These are phyloP conservation scores for Mayetiola destructor DNA, from an alignment of 2,888 invertebrate species.

Conservation along the genomic window DNA sequence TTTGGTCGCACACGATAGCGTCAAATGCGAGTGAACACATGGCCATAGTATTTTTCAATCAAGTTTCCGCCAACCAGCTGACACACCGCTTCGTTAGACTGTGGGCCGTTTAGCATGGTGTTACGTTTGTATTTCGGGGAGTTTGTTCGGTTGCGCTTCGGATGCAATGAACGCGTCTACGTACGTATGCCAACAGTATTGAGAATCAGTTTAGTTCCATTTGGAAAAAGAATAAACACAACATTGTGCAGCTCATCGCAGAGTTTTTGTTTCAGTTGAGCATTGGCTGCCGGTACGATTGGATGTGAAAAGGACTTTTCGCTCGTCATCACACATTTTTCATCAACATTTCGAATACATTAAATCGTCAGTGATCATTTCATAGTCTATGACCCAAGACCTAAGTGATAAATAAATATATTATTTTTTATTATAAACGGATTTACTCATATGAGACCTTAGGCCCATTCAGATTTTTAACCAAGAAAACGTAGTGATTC, in stretches of 20 bases:
- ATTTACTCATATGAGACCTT: too few species aligned
- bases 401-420: too few species aligned
- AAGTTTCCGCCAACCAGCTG: not conserved
- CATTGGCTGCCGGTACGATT: conserved; percentile 4
- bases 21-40: conserved; percentile 5
- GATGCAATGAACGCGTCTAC: not conserved
- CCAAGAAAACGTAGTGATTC: too few species aligned
- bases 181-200: too few species aligned
- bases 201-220: not conserved
- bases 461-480: too few species aligned
- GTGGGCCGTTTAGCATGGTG: not conserved
- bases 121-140: not conserved
- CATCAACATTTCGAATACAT: too few species aligned
- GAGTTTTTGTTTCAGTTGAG: not conserved
- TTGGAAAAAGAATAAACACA: not conserved
- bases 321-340: not conserved
- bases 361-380: too few species aligned
- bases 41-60: conserved; percentile 1
- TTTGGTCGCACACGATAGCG: not conserved
- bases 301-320: not conserved
- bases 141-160: not conserved
- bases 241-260: conserved; percentile 8
- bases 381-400: too few species aligned
- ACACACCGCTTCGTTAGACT: not conserved
- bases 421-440: too few species aligned